Base-by-base conservation (phyloP, 1,140 invertebrate genomes). In the Myzus persicae region DNA sequence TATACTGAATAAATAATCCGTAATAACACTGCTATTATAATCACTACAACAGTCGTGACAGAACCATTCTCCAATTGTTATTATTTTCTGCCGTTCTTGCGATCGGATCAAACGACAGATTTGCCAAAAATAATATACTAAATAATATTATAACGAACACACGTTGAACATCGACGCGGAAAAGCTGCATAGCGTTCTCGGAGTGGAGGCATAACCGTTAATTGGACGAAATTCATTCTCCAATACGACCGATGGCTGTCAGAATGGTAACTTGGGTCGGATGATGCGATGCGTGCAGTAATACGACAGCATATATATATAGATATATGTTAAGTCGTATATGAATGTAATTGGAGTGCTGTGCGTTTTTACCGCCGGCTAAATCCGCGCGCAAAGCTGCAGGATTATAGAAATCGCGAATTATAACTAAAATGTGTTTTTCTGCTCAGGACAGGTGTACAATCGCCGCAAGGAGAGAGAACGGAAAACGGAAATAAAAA, bases 181-280 rank as follows among this genome's bases (percentile, higher is more conserved):
- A 31, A 8, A 22, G 40, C 36, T 40, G 38, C 40, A 6, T 87
- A 31, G 26, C 42, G 84, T 36, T 76, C 31, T 76, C 14, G 14
- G 14, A 36, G 31, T n/a, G 11, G 14, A 1, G 14, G 59, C 14
- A 76, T 76, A 76, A 76, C 59, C 31, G 42, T 87, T 46, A 87
- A 87, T 87, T 87, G 31, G 84, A 87, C 26, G 11, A n/a, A 46
- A 87, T 87, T 87, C 42, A 44, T 42, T 42, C 42, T 4, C 42
- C 42, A 87, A 87, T 87, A 40, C 26, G 9, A n/a, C 42, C 40
- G 84, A 87, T 31, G 14, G 84, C 84, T 87, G 84, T 87, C 84
- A 87, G 14, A 87, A 44, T 84, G 82, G 84, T 44, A 42, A 31
- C 84, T 44, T 46, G 14, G 84, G 14, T 87, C 31, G 84, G 84